Evolutionary conservation across 64 coral and sea anemone genomes (phyloP).

Genomic region (Porites australiensis): DNA sequence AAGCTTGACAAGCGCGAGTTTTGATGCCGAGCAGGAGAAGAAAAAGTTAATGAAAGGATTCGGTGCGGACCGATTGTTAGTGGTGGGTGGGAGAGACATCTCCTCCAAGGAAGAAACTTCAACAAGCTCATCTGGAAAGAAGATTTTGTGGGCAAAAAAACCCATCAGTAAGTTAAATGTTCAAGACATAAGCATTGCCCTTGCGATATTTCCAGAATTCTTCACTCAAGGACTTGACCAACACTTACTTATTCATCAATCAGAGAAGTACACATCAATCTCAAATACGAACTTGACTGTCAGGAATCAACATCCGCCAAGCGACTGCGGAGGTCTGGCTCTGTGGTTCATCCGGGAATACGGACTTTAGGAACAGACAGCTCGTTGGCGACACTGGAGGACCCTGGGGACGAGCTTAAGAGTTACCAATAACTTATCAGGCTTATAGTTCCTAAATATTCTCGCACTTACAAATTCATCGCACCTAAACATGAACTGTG

Average conservation of each 20-base stretch:
- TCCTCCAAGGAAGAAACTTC: neutral
- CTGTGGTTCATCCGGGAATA: slow-evolving; percentile 47
- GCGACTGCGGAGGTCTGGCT: slow-evolving; percentile 29
- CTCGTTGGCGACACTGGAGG: neutral
- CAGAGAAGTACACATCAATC: neutral
- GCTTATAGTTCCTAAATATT: no score
- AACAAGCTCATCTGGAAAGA: neutral
- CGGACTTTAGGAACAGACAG: neutral
- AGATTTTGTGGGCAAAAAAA: neutral
- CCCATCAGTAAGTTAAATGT: neutral
- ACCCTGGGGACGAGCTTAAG: no score
- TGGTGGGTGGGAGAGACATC: neutral
- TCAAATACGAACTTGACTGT: neutral
- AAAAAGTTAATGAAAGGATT: neutral
- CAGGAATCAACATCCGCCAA: neutral
- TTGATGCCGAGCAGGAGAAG: neutral
- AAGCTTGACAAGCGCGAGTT: neutral
- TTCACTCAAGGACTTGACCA: slow-evolving; percentile 1
- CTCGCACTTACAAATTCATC: no score
- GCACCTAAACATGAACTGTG: no score
- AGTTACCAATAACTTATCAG: no score
- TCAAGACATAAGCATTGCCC: slow-evolving; percentile 11
- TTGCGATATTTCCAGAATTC: slow-evolving; percentile 30
- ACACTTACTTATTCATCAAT: neutral
- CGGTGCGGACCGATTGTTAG: neutral